Percentiles rank a stretch among this genome's conserved stretches.
Conservation (phyloP, 2,888 invertebrate species). For the Pterostichus madidus region DNA sequence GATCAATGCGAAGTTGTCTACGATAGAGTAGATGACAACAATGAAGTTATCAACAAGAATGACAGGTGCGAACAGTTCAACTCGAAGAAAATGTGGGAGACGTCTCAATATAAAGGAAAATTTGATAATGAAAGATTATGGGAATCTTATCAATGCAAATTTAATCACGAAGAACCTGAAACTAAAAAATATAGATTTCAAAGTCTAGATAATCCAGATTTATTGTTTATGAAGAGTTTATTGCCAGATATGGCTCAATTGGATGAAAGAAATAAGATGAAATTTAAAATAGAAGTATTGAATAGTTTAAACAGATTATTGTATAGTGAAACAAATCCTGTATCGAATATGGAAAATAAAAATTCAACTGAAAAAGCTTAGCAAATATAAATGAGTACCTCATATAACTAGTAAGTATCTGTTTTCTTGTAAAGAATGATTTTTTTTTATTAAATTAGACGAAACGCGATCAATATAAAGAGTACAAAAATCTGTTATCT, state of each 20-base stretch:
- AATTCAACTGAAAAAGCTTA: not conserved
- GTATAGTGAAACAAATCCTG: slow-evolving; percentile 12
- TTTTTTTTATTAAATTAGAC: too few species aligned
- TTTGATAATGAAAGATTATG: slow-evolving; percentile 3
- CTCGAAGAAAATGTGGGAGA: too few species aligned
- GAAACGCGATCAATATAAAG: slow-evolving; percentile 8
- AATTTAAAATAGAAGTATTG: slow-evolving; percentile 35
- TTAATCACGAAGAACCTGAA: not conserved
- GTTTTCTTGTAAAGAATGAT: too few species aligned
- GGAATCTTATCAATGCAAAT: not conserved
- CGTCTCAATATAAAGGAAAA: not conserved
- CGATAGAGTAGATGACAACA: not conserved
- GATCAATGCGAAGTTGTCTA: slow-evolving; percentile 35
- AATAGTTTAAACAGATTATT: slow-evolving; percentile 21
- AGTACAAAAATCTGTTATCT: slow-evolving; percentile 24
- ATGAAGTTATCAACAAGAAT: slow-evolving; percentile 30
- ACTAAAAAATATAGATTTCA: slow-evolving; percentile 9
- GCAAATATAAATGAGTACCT: not conserved
- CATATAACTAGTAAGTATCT: not conserved
- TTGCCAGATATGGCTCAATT: slow-evolving; percentile 36
- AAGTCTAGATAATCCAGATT: slow-evolving; percentile 15
- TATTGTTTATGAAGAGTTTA: slow-evolving; percentile 31
- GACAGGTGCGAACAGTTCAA: not conserved
- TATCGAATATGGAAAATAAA: not conserved
- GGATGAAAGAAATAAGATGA: slow-evolving; percentile 37